Evolutionary conservation across 1,140 invertebrate species (phyloP).

Genomic region (Drosophila kepulauana): DNA sequence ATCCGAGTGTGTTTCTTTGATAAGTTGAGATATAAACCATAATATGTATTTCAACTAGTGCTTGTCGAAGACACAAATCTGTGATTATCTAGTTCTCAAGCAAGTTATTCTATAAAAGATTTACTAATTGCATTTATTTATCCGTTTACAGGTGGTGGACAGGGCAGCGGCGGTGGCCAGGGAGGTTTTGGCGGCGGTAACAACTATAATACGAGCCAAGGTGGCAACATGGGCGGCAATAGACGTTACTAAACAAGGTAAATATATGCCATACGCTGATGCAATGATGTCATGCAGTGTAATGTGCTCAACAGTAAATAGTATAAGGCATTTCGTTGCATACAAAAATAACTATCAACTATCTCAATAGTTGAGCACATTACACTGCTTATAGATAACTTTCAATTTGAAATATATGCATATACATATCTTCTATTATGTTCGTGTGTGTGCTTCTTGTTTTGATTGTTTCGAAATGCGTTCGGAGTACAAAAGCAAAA

Average conservation of each 20-base stretch:
- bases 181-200: conserved; percentile 59
- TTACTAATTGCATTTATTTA: neutral
- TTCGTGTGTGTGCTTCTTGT: conserved; percentile 25
- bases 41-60: no score
- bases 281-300: neutral
- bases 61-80: no score
- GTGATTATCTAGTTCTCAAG: no score
- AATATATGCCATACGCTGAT: conserved; percentile 31
- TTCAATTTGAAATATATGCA: no score
- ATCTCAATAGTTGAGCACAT: no score
- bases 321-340: no score
- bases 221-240: conserved; percentile 82
- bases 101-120: no score
- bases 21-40: no score
- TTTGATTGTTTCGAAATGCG: conserved; percentile 20
- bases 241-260: conserved; percentile 82
- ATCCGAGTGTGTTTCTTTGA: no score
- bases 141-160: conserved; percentile 42
- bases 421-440: conserved; percentile 14
- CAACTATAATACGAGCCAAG: conserved; percentile 64
- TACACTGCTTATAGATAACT: no score
- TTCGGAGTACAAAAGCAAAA: conserved; percentile 32
- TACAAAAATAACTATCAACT: neutral
- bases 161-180: conserved; percentile 56
- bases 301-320: neutral